Evolutionary conservation across 2,888 invertebrate species (phyloP).

Genomic region (Thysanoteuthis rhombus): DNA sequence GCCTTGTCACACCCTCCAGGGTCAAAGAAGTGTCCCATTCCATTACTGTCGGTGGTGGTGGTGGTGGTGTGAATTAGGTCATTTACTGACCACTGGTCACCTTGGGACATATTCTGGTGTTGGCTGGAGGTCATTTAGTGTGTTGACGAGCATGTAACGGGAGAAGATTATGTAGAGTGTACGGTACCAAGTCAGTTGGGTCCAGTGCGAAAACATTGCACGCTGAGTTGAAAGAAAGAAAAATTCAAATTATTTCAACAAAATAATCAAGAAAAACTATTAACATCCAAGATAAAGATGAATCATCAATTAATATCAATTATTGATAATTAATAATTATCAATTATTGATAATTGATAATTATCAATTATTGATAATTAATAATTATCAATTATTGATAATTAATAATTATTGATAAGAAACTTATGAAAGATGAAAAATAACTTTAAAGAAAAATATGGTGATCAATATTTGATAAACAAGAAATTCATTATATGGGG

Average conservation of each 20-base stretch:
- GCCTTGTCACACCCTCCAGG: not conserved
- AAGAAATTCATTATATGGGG: no score
- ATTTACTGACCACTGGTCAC: conserved; percentile 32
- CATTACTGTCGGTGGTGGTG: conserved; percentile 35
- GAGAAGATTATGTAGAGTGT: conserved; percentile 88
- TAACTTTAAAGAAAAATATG: no score
- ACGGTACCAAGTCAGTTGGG: conserved; percentile 96
- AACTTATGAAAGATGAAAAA: no score
- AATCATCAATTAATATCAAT: no score
- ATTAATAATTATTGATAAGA: no score
- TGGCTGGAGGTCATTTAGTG: conserved; percentile 69
- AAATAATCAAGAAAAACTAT: not conserved
- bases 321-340: no score
- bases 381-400: no score
- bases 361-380: no score
- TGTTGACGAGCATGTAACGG: conserved; percentile 90
- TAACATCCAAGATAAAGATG: no score
- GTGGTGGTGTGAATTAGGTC: conserved; percentile 40
- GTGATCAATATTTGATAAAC: no score
- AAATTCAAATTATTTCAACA: no score
- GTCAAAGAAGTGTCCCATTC: conserved; percentile 38
- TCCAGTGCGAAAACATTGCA: conserved; percentile 87
- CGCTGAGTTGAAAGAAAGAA: conserved; percentile 70
- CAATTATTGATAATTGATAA: no score
- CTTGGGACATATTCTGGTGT: conserved; percentile 33